Evolutionary conservation across 2,888 invertebrate species (phyloP).

Genomic region (Petrolisthes cinctipes): DNA sequence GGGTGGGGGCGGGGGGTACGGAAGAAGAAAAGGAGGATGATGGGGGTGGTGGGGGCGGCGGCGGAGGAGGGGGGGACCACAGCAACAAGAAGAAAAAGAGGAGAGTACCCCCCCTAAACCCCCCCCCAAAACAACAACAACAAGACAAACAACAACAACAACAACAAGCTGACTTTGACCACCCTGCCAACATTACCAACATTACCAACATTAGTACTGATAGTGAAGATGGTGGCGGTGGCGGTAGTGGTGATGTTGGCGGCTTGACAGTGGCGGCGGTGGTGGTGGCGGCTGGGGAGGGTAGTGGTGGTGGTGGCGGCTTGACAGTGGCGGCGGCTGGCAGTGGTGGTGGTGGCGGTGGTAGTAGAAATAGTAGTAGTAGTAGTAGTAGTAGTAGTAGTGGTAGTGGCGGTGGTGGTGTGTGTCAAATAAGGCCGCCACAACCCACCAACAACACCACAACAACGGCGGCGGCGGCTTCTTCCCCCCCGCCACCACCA

Average conservation of each 20-base stretch:
- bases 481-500: conserved; percentile 52
- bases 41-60: neutral
- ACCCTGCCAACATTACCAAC: conserved; percentile 41
- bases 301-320: too few relatives aligned
- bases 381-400: too few relatives aligned
- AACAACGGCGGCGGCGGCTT: too few relatives aligned
- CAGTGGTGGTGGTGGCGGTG: too few relatives aligned
- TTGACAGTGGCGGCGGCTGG: too few relatives aligned
- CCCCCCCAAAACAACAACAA: conserved; percentile 20
- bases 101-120: conserved; percentile 16
- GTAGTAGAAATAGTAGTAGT: too few relatives aligned
- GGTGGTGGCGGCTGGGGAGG: too few relatives aligned
- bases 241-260: too few relatives aligned
- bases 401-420: neutral
- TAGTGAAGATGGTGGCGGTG: conserved; percentile 28
- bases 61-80: conserved; percentile 3
- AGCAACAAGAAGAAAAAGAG: too few relatives aligned
- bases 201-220: conserved; percentile 48
- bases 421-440: conserved; percentile 14
- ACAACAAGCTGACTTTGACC: conserved; percentile 39
- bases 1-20: neutral
- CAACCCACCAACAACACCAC: too few relatives aligned
- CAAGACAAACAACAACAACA: conserved; percentile 20
- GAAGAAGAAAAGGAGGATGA: neutral
- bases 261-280: too few relatives aligned